Conservation (phyloP, 2,797 vertebrate species). For the Halcyon badia region DNA sequence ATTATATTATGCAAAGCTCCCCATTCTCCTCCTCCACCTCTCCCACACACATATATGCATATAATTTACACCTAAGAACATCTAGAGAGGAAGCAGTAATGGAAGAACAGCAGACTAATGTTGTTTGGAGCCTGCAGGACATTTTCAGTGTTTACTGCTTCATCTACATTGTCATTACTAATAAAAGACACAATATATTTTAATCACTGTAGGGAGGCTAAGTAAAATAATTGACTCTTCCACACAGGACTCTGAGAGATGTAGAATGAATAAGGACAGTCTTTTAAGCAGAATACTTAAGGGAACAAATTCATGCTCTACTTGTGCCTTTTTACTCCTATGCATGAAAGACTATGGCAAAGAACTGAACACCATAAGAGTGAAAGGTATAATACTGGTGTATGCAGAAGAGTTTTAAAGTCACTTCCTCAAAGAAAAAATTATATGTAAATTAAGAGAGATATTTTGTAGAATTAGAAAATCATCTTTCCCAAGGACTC, state of each 20-base stretch:
- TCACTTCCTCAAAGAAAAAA: background rate
- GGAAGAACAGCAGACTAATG: background rate
- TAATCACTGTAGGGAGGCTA: background rate
- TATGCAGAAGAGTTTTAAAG: background rate
- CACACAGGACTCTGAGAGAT: background rate
- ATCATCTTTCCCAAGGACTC: background rate
- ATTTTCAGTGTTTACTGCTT: background rate
- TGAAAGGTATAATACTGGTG: background rate
- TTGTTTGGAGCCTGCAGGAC: background rate
- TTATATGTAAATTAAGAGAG: background rate
- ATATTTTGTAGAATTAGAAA: background rate
- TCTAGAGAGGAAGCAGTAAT: background rate
- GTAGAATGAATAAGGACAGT: background rate
- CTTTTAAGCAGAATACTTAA: background rate
- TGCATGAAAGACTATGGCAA: background rate
- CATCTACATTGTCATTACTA: background rate
- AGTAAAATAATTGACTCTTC: background rate
- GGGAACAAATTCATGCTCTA: background rate
- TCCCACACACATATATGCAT: background rate
- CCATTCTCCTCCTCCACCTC: background rate
- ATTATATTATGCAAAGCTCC: background rate
- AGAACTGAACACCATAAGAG: background rate
- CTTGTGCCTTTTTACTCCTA: background rate
- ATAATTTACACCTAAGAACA: background rate
- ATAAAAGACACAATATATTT: background rate